Evolutionary conservation across 2,888 invertebrate genomes (phyloP), one percentile per base, ranked within the genome.

Genomic region (Nebria brevicollis): DNA sequence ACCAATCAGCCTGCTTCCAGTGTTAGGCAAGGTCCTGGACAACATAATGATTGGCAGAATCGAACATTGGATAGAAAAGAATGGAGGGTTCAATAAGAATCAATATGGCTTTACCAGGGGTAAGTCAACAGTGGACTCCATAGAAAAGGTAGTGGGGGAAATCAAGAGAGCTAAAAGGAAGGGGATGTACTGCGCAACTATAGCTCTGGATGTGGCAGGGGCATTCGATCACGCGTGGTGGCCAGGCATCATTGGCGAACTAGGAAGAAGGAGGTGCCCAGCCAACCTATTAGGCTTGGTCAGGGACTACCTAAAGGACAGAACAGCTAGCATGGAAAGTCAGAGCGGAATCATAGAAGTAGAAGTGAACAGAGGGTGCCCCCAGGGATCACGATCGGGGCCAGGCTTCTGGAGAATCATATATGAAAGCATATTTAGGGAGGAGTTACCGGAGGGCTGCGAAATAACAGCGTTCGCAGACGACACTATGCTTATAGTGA

Each of bases 171-270:
- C 74, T 20, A 20, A 6, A 73, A 66, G 13, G 74, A 42, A 13
- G 64, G 72, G 76, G 3, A 78, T 75, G 8, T 83, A 83, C 74
- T 70, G 83, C 68, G 81, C 82, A 54, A 70, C 74, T 0, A 77
- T 84, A 13, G 64, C 83, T 11, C 34, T 84, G n/a, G 83, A 84
- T 72, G 83, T 84, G 5, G 20, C 70, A 20, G 84, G 7, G 13
- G 54, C 54, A 2, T 54, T 54, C 54, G 54, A 54, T 7, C 4
- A 54, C 54, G 54, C 54, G 4, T 34, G 34, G 34, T 34, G 34
- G 34, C 34, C 34, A 34, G 1, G 4, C 34, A 34, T 34, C 5
- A 34, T 34, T 4, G 5, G 5, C 5, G 34, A 34, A 5, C 2
- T 34, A 34, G 5, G 34, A 34, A 5, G 5, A 34, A 34, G 34